These are phyloP conservation scores for Myrmophylax atrothorax DNA, from an alignment of 2,113 vertebrate genomes.

Conservation along the genomic window DNA sequence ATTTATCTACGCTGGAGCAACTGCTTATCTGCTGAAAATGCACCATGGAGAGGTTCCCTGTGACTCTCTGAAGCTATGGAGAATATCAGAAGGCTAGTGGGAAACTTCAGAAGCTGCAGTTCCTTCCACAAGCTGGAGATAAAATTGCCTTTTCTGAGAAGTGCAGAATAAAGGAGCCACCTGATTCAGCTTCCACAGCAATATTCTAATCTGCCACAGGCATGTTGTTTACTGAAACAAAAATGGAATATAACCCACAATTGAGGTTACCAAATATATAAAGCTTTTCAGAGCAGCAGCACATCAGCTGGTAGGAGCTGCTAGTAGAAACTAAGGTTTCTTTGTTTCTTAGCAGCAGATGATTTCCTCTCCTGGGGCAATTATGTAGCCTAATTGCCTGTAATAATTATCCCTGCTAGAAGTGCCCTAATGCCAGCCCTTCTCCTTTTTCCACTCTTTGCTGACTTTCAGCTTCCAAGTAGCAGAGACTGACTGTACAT, in stretches of 20 bases:
- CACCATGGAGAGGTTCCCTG: neutral
- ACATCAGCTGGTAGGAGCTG: constrained; percentile 6
- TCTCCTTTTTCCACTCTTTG: neutral
- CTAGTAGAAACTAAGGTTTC: constrained; percentile 21
- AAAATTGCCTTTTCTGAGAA: neutral
- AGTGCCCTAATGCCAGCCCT: neutral
- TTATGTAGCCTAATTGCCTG: constrained; percentile 51
- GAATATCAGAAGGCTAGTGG: neutral
- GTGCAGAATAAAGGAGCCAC: neutral
- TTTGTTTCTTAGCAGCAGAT: constrained; percentile 61
- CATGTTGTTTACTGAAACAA: neutral
- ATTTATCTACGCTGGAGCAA: neutral
- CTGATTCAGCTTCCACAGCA: neutral
- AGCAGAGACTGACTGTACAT: neutral
- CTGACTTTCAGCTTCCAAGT: neutral
- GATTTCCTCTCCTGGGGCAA: constrained; percentile 55
- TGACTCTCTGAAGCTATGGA: neutral
- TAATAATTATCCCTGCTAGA: constrained; percentile 46
- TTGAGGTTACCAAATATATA: neutral
- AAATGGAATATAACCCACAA: neutral
- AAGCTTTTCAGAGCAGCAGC: neutral
- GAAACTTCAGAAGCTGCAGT: neutral
- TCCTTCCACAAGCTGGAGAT: neutral
- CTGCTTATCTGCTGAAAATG: neutral
- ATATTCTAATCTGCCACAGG: neutral